Evolutionary conservation across 1,140 invertebrate species (phyloP), one percentile per base, ranked within the genome.

Genomic region (Hycleus phaleratus): DNA sequence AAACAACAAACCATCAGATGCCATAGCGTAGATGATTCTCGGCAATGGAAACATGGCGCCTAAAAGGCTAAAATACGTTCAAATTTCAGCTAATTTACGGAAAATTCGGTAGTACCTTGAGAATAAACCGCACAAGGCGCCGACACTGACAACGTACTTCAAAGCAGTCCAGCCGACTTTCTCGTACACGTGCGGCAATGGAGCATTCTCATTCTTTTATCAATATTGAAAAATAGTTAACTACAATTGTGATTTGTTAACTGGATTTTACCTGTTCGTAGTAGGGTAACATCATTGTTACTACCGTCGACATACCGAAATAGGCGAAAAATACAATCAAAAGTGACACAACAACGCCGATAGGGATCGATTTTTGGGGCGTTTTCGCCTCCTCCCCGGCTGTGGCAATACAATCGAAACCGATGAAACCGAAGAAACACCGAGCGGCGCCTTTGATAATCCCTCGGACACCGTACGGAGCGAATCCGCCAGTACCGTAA

Each of bases 351-450:
- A 94, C 84, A 54, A 96, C 93, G 12, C 90, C 85, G 52, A 96
- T 85, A 0, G 94, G 94, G 51, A 97, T 95, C 4, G 85, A 84
- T 74, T 85, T 87, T 74, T 93, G 86, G 0, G 94, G 93, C 68
- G 91, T 87, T 64, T 87, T 86, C 0, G 91, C 93, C 75, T 95
- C 92, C 74, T 95, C 85, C 1, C 75, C 79, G 39, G 83, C 85
- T 0, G 91, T 93, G 1, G 91, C 91, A 59, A 95, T 88, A 66
- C 86, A 88, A 75, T 95, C 92, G 68, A 94, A 94, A 53, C 91
- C 91, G 61, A 94, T 90, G 64, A 93, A 95, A 7, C 88, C 91
- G 71, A 92, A 95, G 71, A 95, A 95, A 73, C 91, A 95, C 7
- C 85, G 88, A 0, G 91, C 91, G 5, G 91, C 91, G 1, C 91